A percentile compares a stretch with the other conserved stretches of the same genome.
phyloP scores from a whole-genome alignment of 2,888 invertebrate genomes.

The Apodemia mormo region DNA sequence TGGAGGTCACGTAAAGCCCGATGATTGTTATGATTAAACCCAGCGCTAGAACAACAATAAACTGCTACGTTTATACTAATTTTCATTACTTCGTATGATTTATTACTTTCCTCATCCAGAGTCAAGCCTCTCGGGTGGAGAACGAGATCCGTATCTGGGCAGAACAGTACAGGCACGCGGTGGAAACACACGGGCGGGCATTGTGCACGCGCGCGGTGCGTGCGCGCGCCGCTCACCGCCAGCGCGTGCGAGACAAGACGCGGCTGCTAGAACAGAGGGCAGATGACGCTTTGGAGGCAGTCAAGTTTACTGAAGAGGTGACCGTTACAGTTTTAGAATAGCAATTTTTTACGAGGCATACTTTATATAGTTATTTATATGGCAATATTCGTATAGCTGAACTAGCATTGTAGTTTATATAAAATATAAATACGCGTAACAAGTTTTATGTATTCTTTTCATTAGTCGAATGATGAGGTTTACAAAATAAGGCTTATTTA shows the following conservation, averaged over 20 bases:
- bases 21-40: too few species aligned
- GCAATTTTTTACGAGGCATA: too few species aligned
- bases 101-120: slow-evolving; percentile 43
- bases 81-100: neutral
- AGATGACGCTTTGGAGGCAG: slow-evolving; percentile 80
- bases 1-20: too few species aligned
- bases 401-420: too few species aligned
- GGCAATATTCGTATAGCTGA: too few species aligned
- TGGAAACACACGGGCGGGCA: slow-evolving; percentile 82
- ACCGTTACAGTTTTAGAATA: neutral
- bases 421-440: too few species aligned
- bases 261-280: slow-evolving; percentile 75
- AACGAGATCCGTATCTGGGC: slow-evolving; percentile 85
- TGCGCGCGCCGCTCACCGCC: slow-evolving; percentile 72
- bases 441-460: too few species aligned
- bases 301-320: slow-evolving; percentile 84
- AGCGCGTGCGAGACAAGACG: slow-evolving; percentile 64
- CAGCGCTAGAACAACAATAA: too few species aligned
- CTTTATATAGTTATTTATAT: too few species aligned
- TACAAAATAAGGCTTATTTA: too few species aligned
- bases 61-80: too few species aligned
- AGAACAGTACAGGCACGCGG: slow-evolving; percentile 83
- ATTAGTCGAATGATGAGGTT: too few species aligned
- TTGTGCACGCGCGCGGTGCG: slow-evolving; percentile 77
- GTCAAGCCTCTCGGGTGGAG: slow-evolving; percentile 73